Conservation (phyloP, 1,140 invertebrate species). For the Monomorium pharaonis region DNA sequence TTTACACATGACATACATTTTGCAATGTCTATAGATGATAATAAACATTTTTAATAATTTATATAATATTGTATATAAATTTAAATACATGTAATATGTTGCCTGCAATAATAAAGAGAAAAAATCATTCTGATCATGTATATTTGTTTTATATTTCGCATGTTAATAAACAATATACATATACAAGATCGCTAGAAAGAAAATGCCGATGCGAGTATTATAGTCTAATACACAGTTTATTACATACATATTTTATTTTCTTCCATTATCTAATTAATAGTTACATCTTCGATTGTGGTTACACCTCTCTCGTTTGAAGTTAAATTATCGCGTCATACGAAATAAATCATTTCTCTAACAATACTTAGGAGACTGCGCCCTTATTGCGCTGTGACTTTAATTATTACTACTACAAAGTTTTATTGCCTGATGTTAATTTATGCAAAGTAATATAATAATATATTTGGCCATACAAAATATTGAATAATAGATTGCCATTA, state of each 20-base stretch:
- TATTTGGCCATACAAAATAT: constrained; percentile 24
- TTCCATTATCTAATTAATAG: constrained; percentile 7
- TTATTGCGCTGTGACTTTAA: constrained; percentile 3
- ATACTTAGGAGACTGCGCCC: constrained; percentile 21
- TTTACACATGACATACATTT: neutral
- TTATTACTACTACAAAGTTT: neutral
- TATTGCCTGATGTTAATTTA: constrained; percentile 23
- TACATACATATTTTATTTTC: constrained; percentile 12
- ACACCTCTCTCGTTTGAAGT: neutral
- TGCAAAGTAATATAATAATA: constrained; percentile 33
- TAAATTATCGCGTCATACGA: constrained; percentile 27
- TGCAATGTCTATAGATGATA: no score
- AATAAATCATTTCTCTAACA: neutral
- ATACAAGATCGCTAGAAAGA: constrained; percentile 34
- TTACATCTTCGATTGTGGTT: constrained; percentile 9
- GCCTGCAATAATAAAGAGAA: neutral
- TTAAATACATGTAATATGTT: neutral
- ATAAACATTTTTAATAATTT: no score
- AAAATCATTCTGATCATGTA: neutral
- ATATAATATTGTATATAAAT: neutral
- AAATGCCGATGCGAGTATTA: constrained; percentile 15
- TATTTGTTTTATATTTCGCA: constrained; percentile 37
- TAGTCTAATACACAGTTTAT: neutral
- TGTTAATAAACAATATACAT: constrained; percentile 38
- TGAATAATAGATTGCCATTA: neutral